phyloP scores from a whole-genome alignment of 1,140 invertebrate species.

The Trachelipus rathkii region DNA sequence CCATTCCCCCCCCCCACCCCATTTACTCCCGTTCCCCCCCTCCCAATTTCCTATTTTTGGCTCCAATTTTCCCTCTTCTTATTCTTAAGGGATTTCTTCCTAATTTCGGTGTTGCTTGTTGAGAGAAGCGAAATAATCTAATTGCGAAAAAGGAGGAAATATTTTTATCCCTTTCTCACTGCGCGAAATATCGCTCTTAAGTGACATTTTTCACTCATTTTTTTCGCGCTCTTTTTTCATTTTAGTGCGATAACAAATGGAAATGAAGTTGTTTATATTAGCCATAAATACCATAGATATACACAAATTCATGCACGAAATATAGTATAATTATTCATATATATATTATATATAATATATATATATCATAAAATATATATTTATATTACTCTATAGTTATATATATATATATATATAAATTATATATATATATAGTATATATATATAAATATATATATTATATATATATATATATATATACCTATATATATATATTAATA shows the following conservation, averaged over 20 bases:
- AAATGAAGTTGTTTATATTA: not conserved
- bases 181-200: not conserved
- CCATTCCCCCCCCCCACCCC: not conserved
- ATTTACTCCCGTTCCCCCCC: not conserved
- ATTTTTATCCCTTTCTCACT: not conserved
- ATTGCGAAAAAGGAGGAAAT: not conserved
- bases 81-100: not conserved
- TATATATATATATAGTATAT: no score
- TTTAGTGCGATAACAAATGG: not conserved
- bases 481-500: no score
- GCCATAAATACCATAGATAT: no score
- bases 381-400: no score
- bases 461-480: no score
- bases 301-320: no score
- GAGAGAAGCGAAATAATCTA: not conserved
- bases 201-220: not conserved
- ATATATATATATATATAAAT: no score
- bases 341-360: no score
- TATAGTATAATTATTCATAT: no score
- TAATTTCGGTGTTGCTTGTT: slow-evolving; percentile 5
- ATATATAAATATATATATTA: no score
- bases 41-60: not conserved
- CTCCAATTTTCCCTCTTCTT: not conserved
- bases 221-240: not conserved
- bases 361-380: no score